phyloP scores from a whole-genome alignment of 2,797 vertebrate genomes.

The Carcharodon carcharias region DNA sequence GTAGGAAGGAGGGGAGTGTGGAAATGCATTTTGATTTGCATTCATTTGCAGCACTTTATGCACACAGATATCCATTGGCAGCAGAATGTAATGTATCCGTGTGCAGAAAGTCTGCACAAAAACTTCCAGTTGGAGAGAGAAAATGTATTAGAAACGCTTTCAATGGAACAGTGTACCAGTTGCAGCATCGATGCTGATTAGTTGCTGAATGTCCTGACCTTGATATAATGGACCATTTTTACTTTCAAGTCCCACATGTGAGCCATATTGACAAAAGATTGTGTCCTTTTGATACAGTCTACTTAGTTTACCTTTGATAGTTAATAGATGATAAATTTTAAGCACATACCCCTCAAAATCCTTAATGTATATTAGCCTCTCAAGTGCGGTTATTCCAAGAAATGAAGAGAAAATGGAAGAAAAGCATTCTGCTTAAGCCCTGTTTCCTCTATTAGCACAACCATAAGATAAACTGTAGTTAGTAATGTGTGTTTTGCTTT shows the following conservation, averaged over 20 bases:
- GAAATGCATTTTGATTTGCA: not conserved
- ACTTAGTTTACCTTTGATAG: not conserved
- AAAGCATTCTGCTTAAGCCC: not conserved
- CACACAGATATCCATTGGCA: not conserved
- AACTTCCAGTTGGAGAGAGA: not conserved
- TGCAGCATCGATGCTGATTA: not conserved
- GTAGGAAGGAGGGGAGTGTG: not conserved
- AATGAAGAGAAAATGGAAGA: slow-evolving; percentile 5
- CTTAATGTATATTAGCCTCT: not conserved
- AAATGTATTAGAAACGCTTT: not conserved
- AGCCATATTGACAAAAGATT: not conserved
- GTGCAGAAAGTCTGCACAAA: not conserved
- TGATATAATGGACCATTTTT: not conserved
- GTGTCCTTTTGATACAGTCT: not conserved
- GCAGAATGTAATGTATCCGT: not conserved
- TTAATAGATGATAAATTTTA: not conserved
- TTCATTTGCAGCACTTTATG: not conserved
- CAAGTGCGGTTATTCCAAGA: not conserved
- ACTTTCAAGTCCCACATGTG: not conserved
- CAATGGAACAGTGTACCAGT: not conserved
- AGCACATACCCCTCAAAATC: not conserved
- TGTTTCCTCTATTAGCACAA: not conserved
- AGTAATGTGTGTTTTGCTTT: not conserved
- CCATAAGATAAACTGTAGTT: not conserved
- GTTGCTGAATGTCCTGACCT: not conserved